Percentiles rank a stretch among this genome's conserved stretches.
These are phyloP conservation scores for Nylanderia fulva DNA, from an alignment of 1,140 invertebrate species.

Conservation along the genomic window DNA sequence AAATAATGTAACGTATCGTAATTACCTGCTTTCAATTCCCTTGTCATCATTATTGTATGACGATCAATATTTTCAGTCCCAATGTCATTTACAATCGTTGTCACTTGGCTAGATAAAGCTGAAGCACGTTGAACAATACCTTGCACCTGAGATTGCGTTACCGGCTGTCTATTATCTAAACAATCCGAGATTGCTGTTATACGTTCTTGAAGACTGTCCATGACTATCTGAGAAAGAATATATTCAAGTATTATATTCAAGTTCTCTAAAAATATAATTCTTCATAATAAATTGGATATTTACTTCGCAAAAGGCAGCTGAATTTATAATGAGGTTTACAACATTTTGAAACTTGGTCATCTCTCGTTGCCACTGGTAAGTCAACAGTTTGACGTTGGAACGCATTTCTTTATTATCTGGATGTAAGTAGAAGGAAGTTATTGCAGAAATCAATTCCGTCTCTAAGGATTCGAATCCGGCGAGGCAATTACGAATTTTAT, in stretches of 20 bases:
- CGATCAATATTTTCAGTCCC: constrained; percentile 82
- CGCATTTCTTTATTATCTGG: constrained; percentile 81
- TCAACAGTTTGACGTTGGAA: constrained; percentile 84
- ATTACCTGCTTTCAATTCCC: constrained; percentile 83
- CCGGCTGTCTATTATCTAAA: constrained; percentile 79
- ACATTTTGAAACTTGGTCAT: constrained; percentile 86
- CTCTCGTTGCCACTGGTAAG: constrained; percentile 87
- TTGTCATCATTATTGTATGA: constrained; percentile 81
- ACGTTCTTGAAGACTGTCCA: constrained; percentile 81
- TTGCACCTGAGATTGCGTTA: constrained; percentile 80
- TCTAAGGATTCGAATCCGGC: constrained; percentile 89
- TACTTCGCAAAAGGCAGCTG: constrained; percentile 89
- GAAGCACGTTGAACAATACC: constrained; percentile 79
- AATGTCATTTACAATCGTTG: constrained; percentile 80
- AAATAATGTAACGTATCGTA: neutral
- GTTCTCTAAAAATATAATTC: neutral
- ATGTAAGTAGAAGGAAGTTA: constrained; percentile 85
- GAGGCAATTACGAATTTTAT: constrained; percentile 87
- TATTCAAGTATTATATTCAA: neutral
- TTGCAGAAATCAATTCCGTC: constrained; percentile 88
- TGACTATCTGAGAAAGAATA: constrained; percentile 75
- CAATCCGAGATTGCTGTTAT: constrained; percentile 76
- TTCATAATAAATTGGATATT: neutral
- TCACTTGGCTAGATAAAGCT: constrained; percentile 80
- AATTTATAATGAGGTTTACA: constrained; percentile 89